phyloP scores from a whole-genome alignment of 2,797 vertebrate genomes.

The Mus spretus region DNA sequence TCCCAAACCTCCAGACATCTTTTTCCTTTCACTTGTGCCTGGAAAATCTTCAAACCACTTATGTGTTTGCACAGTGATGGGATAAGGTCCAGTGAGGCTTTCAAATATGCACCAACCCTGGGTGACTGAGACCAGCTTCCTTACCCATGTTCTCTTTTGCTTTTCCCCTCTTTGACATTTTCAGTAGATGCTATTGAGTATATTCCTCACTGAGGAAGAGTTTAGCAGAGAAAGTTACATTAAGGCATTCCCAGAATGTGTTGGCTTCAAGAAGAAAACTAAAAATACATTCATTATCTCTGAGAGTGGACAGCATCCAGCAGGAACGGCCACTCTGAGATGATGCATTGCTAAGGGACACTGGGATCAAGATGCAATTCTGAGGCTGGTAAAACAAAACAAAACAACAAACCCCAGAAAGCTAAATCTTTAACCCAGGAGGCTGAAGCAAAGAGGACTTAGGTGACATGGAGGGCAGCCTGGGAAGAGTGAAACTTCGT shows the following conservation, averaged over 20 bases:
- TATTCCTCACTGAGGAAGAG: neutral
- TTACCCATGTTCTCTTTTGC: neutral
- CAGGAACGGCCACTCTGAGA: neutral
- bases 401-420: neutral
- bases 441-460: neutral
- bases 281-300: neutral
- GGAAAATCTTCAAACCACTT: constrained; percentile 67
- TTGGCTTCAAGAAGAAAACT: constrained; percentile 61
- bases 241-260: constrained; percentile 24
- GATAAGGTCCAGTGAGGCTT: constrained; percentile 16
- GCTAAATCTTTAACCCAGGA: neutral
- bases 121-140: neutral
- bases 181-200: neutral
- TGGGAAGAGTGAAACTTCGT: neutral
- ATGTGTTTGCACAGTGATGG: constrained; percentile 32
- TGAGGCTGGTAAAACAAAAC: neutral
- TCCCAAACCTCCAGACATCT: constrained; percentile 7
- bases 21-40: constrained; percentile 60
- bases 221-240: neutral
- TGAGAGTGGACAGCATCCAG: neutral
- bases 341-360: constrained; percentile 1
- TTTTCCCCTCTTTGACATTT: constrained; percentile 26
- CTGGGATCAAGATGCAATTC: neutral
- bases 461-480: neutral
- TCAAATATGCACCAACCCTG: neutral